phyloP scores from a whole-genome alignment of 1,140 invertebrate genomes.

The Campoletis sonorensis region DNA sequence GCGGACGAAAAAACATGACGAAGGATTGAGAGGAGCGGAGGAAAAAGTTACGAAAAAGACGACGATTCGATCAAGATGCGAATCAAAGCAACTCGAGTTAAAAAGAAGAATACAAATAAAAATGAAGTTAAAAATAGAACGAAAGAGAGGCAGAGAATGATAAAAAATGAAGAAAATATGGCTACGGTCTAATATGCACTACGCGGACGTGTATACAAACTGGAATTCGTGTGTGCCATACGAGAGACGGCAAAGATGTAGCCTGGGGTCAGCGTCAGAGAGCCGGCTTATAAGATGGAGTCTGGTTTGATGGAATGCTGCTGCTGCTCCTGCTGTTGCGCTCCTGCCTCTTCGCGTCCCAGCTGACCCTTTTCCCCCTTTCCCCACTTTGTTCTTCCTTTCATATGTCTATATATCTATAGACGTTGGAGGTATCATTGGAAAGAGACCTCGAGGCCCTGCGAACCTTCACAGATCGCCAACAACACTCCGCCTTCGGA shows the following conservation, averaged over 20 bases:
- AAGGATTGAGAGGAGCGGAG: slow-evolving; percentile 49
- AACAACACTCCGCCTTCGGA: slow-evolving; percentile 20
- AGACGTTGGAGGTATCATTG: slow-evolving; percentile 7
- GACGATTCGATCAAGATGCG: slow-evolving; percentile 35
- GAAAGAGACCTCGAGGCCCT: slow-evolving; percentile 6
- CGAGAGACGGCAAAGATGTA: slow-evolving; percentile 43
- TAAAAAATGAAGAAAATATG: slow-evolving; percentile 1
- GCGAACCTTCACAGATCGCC: background rate
- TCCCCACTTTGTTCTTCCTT: background rate
- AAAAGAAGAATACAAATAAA: slow-evolving; percentile 32
- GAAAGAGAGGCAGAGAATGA: background rate
- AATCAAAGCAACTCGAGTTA: background rate
- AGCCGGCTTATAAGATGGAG: slow-evolving; percentile 67
- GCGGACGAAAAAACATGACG: slow-evolving; percentile 12
- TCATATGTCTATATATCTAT: background rate
- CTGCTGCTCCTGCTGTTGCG: slow-evolving; percentile 54
- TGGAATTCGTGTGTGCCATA: slow-evolving; percentile 33
- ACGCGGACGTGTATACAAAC: slow-evolving; percentile 11
- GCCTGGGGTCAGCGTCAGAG: slow-evolving; percentile 37
- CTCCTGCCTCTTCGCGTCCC: slow-evolving; percentile 51
- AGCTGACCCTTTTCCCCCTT: slow-evolving; percentile 48
- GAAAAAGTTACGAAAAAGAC: slow-evolving; percentile 48
- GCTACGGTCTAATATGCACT: slow-evolving; percentile 12
- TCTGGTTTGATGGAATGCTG: slow-evolving; percentile 72
- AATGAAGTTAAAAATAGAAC: background rate